Evolutionary conservation across 2,113 vertebrate species (phyloP).

Genomic region (Lamprologus lemairii): DNA sequence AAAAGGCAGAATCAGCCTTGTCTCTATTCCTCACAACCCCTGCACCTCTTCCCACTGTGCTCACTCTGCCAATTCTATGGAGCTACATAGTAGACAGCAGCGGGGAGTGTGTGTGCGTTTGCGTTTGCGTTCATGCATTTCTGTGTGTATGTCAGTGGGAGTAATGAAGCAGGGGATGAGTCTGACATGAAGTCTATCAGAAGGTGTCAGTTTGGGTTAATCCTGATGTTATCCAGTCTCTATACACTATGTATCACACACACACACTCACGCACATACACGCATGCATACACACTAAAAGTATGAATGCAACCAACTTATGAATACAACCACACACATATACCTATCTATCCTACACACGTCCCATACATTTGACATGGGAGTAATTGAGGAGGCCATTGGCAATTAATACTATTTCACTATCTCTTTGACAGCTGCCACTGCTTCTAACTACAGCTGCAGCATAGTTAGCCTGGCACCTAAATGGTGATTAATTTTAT

Average conservation of each 20-base stretch:
- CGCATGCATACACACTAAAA: not conserved
- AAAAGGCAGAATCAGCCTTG: slow-evolving; percentile 36
- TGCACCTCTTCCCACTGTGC: slow-evolving; percentile 17
- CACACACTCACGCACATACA: not conserved
- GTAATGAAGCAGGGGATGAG: slow-evolving; percentile 53
- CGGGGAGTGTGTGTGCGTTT: not conserved
- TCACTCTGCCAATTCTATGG: slow-evolving; percentile 5
- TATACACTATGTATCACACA: not conserved
- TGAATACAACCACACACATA: not conserved
- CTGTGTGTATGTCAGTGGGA: slow-evolving; percentile 14
- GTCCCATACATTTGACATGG: not conserved
- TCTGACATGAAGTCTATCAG: slow-evolving; percentile 47
- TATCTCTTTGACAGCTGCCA: slow-evolving; percentile 5
- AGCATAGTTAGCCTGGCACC: not conserved
- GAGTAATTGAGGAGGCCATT: slow-evolving; percentile 10
- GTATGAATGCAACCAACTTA: not conserved
- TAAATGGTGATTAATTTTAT: not conserved
- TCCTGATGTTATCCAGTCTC: slow-evolving; percentile 37
- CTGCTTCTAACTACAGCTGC: not conserved
- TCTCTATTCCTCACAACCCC: not conserved
- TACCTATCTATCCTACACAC: not conserved
- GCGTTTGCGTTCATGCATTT: slow-evolving; percentile 3
- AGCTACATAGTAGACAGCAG: slow-evolving; percentile 10
- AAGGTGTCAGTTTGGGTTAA: slow-evolving; percentile 55
- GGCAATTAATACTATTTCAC: slow-evolving; percentile 20